Evolutionary conservation across 2,888 invertebrate genomes (phyloP), one percentile per base, ranked within the genome.

Genomic region (Fragum fragum): DNA sequence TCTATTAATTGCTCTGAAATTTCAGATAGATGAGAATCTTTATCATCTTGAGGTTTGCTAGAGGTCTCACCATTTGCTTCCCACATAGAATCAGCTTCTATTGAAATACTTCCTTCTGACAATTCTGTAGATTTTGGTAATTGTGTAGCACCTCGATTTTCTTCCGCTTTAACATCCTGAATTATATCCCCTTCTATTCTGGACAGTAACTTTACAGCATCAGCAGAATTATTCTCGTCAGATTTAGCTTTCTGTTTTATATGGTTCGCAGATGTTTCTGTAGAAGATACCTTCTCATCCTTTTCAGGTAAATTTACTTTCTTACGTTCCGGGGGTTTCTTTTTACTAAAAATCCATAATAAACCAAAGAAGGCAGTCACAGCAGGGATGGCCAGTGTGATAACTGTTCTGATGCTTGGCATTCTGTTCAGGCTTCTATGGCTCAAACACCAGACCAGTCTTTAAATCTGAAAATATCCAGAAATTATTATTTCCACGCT

Each of bases 261-360:
- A 11, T 57, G 57, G 57, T 57, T 57, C 5, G 18, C 23, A 3
- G 2, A 5, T 11, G 3, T 57, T 57, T 14, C n/a, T 57, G 2
- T 11, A 21, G 28, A 6, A 21, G 57, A 21, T 57, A 21, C n/a
- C 23, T 9, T 57, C 2, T 57, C 26, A 6, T 47, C 32, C 18
- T 61, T 57, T 61, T 29, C 23, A 66, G 2, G 23, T 1, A 2
- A 23, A 36, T 39, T 42, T 14, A 66, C 23, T 29, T 77, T 74
- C 57, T 69, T 79, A 14, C 74, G 32, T 28, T 61, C 52, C 23
- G 79, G 83, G 1, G 81, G 77, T 63, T 86, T 88, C 76, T 87
- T 91, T 26, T 87, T 76, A 14, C 87, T 72, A 52, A 91, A 84
- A n/a, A 89, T 81, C 91, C 91, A 92, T 16, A 92, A 55, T n/a